A percentile compares a stretch with the other conserved stretches of the same genome.
Conservation (phyloP, 2,797 vertebrate species). For the Salmo trutta region DNA sequence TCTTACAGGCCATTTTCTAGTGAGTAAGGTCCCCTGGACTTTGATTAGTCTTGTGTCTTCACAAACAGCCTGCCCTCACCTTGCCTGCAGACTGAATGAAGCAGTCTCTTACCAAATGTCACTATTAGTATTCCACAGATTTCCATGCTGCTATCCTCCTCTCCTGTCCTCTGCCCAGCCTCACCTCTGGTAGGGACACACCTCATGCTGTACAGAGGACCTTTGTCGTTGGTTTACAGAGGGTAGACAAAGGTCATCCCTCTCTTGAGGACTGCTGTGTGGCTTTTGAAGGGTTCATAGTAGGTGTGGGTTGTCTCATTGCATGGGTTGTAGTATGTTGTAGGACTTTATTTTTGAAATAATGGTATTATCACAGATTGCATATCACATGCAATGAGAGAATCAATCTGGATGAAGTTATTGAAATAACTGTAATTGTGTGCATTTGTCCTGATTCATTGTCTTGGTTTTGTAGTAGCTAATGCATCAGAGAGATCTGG, state of each 20-base stretch:
- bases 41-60: not conserved
- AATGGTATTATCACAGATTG: not conserved
- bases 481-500: not conserved
- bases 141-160: not conserved
- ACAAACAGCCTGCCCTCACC: no score
- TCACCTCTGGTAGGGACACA: constrained; percentile 1
- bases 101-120: constrained; percentile 9
- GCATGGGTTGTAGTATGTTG: not conserved
- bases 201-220: constrained; percentile 1
- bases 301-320: not conserved
- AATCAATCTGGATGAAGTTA: not conserved
- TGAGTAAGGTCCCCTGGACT: not conserved
- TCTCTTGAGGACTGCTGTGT: not conserved
- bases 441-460: not conserved
- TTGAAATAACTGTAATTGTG: not conserved
- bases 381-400: not conserved
- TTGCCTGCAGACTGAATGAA: not conserved
- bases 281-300: not conserved
- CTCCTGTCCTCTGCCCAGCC: constrained; percentile 10
- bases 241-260: not conserved
- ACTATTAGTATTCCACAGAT: constrained; percentile 30
- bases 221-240: constrained; percentile 6
- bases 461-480: not conserved
- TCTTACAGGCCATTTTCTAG: not conserved
- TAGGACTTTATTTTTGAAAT: not conserved